A percentile compares a stretch with the other conserved stretches of the same genome.
phyloP scores from a whole-genome alignment of 2,113 vertebrate species.

The Chaenogobius annularis region DNA sequence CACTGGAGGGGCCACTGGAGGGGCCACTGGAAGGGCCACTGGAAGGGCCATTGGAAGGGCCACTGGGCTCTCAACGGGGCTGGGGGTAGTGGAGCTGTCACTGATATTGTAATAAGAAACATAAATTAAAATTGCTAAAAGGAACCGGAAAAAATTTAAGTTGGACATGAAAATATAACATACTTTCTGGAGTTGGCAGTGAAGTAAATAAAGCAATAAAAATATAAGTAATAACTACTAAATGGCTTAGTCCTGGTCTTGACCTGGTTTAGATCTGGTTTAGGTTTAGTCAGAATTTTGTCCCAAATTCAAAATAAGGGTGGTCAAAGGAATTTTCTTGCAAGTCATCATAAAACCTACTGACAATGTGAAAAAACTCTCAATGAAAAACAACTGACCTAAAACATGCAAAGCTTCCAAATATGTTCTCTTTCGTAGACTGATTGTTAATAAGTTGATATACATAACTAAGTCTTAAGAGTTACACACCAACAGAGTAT shows the following conservation, averaged over 20 bases:
- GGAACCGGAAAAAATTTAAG: conserved; percentile 9
- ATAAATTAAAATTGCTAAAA: conserved; percentile 20
- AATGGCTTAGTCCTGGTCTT: too few species aligned
- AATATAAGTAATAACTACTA: too few species aligned
- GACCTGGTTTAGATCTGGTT: too few species aligned
- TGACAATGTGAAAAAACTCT: not conserved
- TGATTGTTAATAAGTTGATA: too few species aligned
- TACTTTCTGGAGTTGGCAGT: not conserved
- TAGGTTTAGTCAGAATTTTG: too few species aligned
- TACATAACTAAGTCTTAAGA: not conserved
- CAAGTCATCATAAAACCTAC: not conserved
- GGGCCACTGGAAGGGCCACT: conserved; percentile 37
- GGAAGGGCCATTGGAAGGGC: conserved; percentile 34
- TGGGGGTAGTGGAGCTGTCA: conserved; percentile 65
- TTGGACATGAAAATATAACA: not conserved
- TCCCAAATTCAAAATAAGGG: too few species aligned
- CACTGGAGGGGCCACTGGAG: conserved; percentile 40
- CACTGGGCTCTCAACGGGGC: conserved; percentile 65
- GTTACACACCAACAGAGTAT: not conserved
- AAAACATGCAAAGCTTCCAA: not conserved
- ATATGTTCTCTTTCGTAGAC: not conserved
- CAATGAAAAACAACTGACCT: too few species aligned
- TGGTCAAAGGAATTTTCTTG: too few species aligned
- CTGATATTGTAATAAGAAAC: conserved; percentile 62
- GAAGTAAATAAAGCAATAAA: not conserved